Base-by-base conservation (phyloP, 2,888 invertebrate genomes). In the Lepas anatifera region DNA sequence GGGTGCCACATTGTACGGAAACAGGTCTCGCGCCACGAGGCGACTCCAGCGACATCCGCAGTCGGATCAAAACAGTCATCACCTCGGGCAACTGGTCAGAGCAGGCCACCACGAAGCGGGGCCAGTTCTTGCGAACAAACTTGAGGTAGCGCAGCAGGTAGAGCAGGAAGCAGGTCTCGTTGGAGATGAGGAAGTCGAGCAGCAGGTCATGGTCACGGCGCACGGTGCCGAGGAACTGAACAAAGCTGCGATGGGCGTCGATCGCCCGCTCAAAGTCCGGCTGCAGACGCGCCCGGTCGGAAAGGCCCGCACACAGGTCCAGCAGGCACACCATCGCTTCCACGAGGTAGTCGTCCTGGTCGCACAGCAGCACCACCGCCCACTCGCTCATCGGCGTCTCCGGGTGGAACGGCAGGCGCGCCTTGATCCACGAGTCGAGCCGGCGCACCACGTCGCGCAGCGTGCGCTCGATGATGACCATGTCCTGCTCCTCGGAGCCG, bases 241-340 rank as follows among this genome's bases (percentile, higher is more conserved):
- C 86, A 76, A 93, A 92, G n/a, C 92, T 91, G 69, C 87, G 85
- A 70, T 90, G 87, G 0, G 93, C 93, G 81, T 91, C 92, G 68
- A 94, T 81, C 86, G 90, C 89, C 8, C 87, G 85, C 75, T 90
- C 87, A 66, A 77, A 75, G 67, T 77, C 77, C 11, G 75, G 74
- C 50, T 35, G 41, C 29, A 70, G 16, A 22, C 46, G 52, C 35
- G 35, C 70, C 25, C 73, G 70, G 89, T 37, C 89, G 89, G 73
- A 73, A 70, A 93, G 87, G 52, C 92, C 92, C 35, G 89, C 88
- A 0, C 90, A 91, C 66, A 93, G 92, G 79, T 94, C 93, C 68
- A 94, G 80, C 48, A 91, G 90, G 79, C 93, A 93, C 11, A 94
- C 90, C 92, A 94, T 92, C 4, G 92, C 89, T 82, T 94, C 94